Evolutionary conservation across 2,797 vertebrate species (phyloP).

Genomic region (Remorina albescens): DNA sequence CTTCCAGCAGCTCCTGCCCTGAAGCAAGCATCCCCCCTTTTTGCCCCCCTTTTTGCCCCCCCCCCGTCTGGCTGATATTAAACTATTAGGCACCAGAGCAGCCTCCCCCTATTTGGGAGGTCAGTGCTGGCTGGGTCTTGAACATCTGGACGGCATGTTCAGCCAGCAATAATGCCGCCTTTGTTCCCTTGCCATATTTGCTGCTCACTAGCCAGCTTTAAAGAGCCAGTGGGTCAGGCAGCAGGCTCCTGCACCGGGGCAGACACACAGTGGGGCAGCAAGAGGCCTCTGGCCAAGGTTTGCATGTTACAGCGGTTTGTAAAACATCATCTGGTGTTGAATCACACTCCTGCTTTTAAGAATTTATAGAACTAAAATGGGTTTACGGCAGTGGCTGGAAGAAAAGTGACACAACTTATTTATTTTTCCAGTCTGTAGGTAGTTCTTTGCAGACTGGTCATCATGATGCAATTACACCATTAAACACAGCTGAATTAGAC

Average conservation of each 20-base stretch:
- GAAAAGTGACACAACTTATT: slow-evolving; percentile 15
- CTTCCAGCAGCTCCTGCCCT: slow-evolving; percentile 48
- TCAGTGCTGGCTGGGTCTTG: slow-evolving; percentile 75
- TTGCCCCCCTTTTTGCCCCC: neutral
- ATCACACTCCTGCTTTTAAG: slow-evolving; percentile 33
- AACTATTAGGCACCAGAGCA: slow-evolving; percentile 76
- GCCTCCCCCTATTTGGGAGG: slow-evolving; percentile 70
- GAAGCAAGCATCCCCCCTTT: slow-evolving; percentile 40
- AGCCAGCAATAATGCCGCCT: slow-evolving; percentile 79
- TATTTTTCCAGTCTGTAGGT: slow-evolving; percentile 24
- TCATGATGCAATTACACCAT: neutral
- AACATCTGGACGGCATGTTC: slow-evolving; percentile 91
- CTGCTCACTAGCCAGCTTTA: slow-evolving; percentile 81
- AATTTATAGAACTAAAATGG: slow-evolving; percentile 40
- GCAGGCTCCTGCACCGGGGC: slow-evolving; percentile 69
- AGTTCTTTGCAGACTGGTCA: slow-evolving; percentile 30
- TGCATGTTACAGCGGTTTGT: slow-evolving; percentile 60
- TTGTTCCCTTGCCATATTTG: slow-evolving; percentile 84
- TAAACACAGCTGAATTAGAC: slow-evolving; percentile 9
- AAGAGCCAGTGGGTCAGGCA: slow-evolving; percentile 70
- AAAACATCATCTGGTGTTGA: slow-evolving; percentile 60
- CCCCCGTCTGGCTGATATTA: slow-evolving; percentile 73
- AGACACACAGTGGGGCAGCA: slow-evolving; percentile 65
- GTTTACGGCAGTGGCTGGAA: slow-evolving; percentile 30
- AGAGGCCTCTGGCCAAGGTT: slow-evolving; percentile 62